These are phyloP conservation scores for Lycodopsis pacificus DNA, from an alignment of 2,797 vertebrate genomes.

Conservation along the genomic window DNA sequence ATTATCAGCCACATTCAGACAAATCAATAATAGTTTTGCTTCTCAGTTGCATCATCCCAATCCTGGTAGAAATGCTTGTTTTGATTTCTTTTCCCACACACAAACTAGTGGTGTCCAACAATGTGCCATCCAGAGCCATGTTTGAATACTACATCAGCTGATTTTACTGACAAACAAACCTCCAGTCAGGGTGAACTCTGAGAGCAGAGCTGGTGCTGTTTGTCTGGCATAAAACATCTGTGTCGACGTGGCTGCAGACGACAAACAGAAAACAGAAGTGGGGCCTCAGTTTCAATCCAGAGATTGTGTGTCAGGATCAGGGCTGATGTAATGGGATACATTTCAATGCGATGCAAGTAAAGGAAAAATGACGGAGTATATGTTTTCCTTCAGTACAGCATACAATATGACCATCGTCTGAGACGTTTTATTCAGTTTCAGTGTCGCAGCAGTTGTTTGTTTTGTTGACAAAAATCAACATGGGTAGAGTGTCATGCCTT, in stretches of 20 bases:
- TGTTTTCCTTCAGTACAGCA: neutral
- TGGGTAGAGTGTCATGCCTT: neutral
- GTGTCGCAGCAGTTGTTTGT: neutral
- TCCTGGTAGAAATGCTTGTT: neutral
- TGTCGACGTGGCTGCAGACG: neutral
- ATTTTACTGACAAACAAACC: neutral
- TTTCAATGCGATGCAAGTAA: constrained; percentile 13
- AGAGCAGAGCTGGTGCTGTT: neutral
- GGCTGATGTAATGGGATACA: constrained; percentile 15
- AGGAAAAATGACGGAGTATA: neutral
- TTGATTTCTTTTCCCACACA: neutral
- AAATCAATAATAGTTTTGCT: neutral
- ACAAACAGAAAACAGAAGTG: constrained; percentile 22
- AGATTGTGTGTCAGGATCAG: constrained; percentile 33
- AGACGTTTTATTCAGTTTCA: neutral
- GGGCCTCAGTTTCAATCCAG: constrained; percentile 1
- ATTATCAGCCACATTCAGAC: neutral
- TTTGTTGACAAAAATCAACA: constrained; percentile 12
- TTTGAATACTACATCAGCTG: neutral
- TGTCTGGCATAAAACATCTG: neutral
- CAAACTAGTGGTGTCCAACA: neutral
- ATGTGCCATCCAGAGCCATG: neutral
- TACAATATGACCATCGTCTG: neutral
- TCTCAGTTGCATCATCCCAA: neutral
- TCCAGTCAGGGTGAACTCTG: neutral